phyloP scores from a whole-genome alignment of 2,113 vertebrate species.

The Oxyura jamaicensis region DNA sequence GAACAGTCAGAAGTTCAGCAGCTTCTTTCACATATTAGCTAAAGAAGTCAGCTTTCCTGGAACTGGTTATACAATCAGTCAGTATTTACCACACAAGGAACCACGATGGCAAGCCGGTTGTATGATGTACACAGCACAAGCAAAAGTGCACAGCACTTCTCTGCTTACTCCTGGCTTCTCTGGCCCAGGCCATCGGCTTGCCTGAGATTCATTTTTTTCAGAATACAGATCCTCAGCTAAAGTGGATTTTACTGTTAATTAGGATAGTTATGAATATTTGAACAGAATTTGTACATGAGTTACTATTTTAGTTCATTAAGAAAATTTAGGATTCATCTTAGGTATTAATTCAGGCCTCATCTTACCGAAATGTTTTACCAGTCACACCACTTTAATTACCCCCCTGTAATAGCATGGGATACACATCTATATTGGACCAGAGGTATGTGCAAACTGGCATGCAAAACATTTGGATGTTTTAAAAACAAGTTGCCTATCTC shows the following conservation, averaged over 20 bases:
- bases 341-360: neutral
- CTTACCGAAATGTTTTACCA: neutral
- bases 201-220: neutral
- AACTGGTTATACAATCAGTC: neutral
- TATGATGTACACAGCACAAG: accelerated
- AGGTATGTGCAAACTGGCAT: neutral
- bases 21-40: neutral
- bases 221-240: neutral
- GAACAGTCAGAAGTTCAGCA: neutral
- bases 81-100: neutral
- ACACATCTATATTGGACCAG: neutral
- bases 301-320: neutral
- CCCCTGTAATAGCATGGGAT: neutral
- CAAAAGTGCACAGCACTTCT: neutral
- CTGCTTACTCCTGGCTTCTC: neutral
- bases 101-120: neutral
- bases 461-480: neutral
- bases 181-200: neutral
- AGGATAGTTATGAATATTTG: neutral
- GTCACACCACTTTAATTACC: neutral
- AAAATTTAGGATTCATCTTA: neutral
- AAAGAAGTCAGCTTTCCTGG: neutral
- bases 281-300: neutral
- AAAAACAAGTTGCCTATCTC: neutral
- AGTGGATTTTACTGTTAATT: neutral